These are phyloP conservation scores for Lophotriccus pileatus DNA, from an alignment of 2,797 vertebrate species.

Conservation along the genomic window DNA sequence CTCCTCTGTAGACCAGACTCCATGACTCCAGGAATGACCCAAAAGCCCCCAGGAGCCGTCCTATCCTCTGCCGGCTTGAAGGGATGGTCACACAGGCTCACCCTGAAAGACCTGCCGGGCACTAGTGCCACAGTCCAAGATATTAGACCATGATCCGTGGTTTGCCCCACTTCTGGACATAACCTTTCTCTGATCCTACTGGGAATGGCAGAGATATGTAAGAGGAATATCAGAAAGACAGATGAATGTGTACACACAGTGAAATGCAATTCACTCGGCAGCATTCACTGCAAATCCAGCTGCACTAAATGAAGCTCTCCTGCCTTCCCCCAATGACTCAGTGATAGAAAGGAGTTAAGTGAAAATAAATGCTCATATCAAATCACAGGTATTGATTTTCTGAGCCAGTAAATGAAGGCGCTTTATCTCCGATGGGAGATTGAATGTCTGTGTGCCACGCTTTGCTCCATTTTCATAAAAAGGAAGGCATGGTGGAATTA, in stretches of 20 bases:
- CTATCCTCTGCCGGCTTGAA: not conserved
- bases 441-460: conserved; percentile 57
- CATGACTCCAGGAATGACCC: not conserved
- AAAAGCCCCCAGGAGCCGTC: not conserved
- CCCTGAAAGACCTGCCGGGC: not conserved
- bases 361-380: conserved; percentile 74
- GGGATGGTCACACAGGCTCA: not conserved
- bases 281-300: conserved; percentile 24
- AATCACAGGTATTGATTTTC: conserved; percentile 74
- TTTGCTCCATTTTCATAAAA: conserved; percentile 74
- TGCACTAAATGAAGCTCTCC: conserved; percentile 62
- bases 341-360: conserved; percentile 72
- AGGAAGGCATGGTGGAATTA: conserved; percentile 55
- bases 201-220: not conserved
- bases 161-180: not conserved
- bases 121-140: not conserved
- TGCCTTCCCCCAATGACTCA: conserved; percentile 47
- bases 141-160: not conserved
- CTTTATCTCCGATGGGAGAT: conserved; percentile 70
- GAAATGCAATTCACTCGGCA: conserved; percentile 35
- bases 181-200: not conserved
- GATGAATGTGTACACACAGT: conserved; percentile 20
- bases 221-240: not conserved
- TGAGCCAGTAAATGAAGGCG: conserved; percentile 68
- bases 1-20: not conserved